phyloP scores from a whole-genome alignment of 2,797 vertebrate species.

The Labeo calbasu region DNA sequence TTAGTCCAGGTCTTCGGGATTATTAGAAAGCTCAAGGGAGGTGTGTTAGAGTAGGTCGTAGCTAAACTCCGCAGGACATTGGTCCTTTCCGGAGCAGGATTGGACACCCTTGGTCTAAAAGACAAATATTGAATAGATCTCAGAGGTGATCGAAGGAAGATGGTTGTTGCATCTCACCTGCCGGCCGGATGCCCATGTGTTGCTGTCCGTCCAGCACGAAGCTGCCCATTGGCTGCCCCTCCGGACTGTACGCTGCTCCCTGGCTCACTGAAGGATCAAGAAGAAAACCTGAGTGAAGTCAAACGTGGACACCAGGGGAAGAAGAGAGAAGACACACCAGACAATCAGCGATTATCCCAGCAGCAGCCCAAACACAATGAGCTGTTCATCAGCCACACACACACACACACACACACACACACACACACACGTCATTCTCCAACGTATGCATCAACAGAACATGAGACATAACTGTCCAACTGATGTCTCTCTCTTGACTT shows the following conservation, averaged over 20 bases:
- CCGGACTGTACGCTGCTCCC: conserved; percentile 99
- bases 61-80: neutral
- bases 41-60: neutral
- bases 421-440: neutral
- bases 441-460: conserved; percentile 6
- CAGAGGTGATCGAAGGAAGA: neutral
- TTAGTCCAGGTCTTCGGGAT: neutral
- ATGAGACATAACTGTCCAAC: neutral
- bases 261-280: conserved; percentile 99
- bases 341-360: conserved; percentile 98
- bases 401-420: conserved; percentile 24
- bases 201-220: conserved; percentile 99
- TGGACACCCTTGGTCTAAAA: neutral
- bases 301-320: conserved; percentile 97
- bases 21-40: neutral
- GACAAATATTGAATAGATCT: neutral
- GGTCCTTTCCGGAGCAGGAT: neutral
- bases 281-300: conserved; percentile 99
- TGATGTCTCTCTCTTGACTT: neutral
- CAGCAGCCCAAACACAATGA: conserved; percentile 85
- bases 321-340: conserved; percentile 99
- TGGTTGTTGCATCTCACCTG: conserved; percentile 80
- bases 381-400: conserved; percentile 44
- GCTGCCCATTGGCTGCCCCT: conserved; percentile 99
- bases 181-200: conserved; percentile 99